phyloP scores from a whole-genome alignment of 64 coral and sea anemone genomes.

The Montipora capricornis region DNA sequence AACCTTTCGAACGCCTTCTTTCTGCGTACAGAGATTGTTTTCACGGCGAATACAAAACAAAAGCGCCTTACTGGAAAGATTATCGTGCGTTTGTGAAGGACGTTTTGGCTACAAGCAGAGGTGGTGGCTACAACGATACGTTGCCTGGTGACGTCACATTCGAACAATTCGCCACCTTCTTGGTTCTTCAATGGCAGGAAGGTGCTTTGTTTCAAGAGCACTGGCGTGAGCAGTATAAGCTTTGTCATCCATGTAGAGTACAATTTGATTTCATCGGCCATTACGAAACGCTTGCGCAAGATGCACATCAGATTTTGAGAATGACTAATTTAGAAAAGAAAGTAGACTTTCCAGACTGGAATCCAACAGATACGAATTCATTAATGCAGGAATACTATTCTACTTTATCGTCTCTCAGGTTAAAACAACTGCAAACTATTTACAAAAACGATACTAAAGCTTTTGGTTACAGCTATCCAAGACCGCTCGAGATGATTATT shows the following conservation, averaged over 20 bases:
- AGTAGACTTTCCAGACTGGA: slow-evolving; percentile 65
- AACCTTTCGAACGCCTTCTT: slow-evolving; percentile 72
- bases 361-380: slow-evolving; percentile 46
- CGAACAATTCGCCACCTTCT: slow-evolving; percentile 66
- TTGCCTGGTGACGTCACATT: slow-evolving; percentile 61
- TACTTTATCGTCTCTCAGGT: slow-evolving; percentile 43
- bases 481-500: slow-evolving; percentile 16
- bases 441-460: slow-evolving; percentile 66
- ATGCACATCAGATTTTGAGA: slow-evolving; percentile 49
- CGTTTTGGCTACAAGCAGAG: not conserved
- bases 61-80: not conserved
- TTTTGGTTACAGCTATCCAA: slow-evolving; percentile 60
- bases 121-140: not conserved
- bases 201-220: slow-evolving; percentile 68
- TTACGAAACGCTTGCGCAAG: slow-evolving; percentile 63
- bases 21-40: slow-evolving; percentile 75
- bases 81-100: slow-evolving; percentile 1
- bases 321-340: slow-evolving; percentile 62
- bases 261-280: slow-evolving; percentile 71
- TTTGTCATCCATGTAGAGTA: slow-evolving; percentile 67
- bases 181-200: slow-evolving; percentile 49
- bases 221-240: slow-evolving; percentile 65
- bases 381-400: slow-evolving; percentile 58
- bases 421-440: slow-evolving; percentile 38
- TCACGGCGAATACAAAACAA: slow-evolving; percentile 32